These are phyloP conservation scores for Phalanger gymnotis DNA, from an alignment of 2,797 vertebrate genomes.

Conservation along the genomic window DNA sequence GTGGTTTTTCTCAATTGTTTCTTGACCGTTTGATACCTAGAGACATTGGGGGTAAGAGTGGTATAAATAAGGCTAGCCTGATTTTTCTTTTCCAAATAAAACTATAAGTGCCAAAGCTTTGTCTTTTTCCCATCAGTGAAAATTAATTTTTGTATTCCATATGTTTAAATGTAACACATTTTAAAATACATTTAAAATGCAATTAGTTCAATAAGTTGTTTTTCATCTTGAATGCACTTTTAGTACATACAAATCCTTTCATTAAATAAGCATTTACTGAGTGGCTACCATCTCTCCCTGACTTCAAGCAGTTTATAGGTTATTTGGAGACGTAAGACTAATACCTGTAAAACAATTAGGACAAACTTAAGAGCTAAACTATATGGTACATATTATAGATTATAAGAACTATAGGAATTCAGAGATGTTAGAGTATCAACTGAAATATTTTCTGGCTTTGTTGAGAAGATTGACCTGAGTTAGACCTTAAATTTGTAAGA, in stretches of 20 bases:
- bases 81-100: neutral
- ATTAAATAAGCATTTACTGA: neutral
- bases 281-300: neutral
- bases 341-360: neutral
- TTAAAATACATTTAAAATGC: neutral
- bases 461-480: neutral
- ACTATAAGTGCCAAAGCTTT: neutral
- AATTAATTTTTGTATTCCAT: neutral
- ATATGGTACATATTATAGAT: neutral
- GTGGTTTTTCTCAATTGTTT: neutral
- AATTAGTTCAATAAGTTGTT: neutral
- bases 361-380: neutral
- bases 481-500: neutral
- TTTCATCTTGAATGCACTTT: neutral
- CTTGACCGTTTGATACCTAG: too few relatives aligned
- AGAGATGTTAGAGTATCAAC: neutral
- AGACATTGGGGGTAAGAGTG: neutral
- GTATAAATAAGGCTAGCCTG: too few relatives aligned
- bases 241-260: neutral
- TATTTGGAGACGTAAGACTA: slow-evolving; percentile 3
- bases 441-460: neutral
- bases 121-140: neutral
- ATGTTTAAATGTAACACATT: neutral
- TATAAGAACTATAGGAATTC: neutral
- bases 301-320: neutral